Conservation (phyloP, 2,113 vertebrate genomes). For the Saguinus imperator region DNA sequence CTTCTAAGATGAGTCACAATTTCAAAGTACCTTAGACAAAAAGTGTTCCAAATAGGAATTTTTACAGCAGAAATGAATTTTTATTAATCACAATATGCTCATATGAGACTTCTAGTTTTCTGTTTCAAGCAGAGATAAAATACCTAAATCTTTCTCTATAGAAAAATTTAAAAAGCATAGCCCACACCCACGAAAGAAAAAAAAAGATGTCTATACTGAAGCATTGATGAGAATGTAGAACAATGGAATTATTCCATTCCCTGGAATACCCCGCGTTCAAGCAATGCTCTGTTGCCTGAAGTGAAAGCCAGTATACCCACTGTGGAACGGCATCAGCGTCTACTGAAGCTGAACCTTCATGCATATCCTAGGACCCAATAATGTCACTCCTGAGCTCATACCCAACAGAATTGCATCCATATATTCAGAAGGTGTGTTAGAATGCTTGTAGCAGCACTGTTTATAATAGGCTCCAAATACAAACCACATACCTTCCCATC, state of each 20-base stretch:
- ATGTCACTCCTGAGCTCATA: neutral
- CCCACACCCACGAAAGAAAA: neutral
- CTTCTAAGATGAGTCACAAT: neutral
- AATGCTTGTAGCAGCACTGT: neutral
- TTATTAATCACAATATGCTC: constrained; percentile 42
- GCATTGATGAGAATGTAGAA: neutral
- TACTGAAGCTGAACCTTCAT: neutral
- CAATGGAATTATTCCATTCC: neutral
- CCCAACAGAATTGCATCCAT: neutral
- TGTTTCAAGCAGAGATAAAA: constrained; percentile 33
- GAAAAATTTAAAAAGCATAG: neutral
- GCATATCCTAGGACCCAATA: neutral
- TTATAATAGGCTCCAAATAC: neutral
- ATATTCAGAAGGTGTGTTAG: neutral
- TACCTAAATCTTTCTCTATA: neutral
- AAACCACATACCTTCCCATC: neutral
- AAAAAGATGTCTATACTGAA: neutral
- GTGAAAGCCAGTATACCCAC: neutral
- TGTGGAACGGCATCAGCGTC: neutral
- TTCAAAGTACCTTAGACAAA: constrained; percentile 46
- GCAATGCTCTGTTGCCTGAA: neutral
- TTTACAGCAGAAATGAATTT: constrained; percentile 28
- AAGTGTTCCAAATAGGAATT: constrained; percentile 3
- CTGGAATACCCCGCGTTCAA: neutral
- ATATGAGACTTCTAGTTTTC: constrained; percentile 23